phyloP scores from a whole-genome alignment of 2,888 invertebrate species.

The Drosophila diplacantha region DNA sequence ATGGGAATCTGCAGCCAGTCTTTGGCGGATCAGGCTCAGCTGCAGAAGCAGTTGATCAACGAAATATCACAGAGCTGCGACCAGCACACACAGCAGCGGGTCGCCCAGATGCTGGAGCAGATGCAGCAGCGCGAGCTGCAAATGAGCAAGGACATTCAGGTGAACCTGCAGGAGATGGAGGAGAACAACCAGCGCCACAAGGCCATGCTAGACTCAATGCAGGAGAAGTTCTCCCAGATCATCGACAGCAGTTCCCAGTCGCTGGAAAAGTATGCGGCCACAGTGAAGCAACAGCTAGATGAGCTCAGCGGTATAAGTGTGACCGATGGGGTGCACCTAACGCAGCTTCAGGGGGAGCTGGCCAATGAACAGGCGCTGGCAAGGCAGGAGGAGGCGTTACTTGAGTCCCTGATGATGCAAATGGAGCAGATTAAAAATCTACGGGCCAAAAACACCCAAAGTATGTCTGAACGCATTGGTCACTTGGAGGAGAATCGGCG shows the following conservation, averaged over 20 bases:
- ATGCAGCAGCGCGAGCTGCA: conserved; percentile 56
- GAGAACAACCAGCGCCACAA: conserved; percentile 64
- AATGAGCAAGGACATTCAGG: conserved; percentile 57
- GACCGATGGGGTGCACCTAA: conserved; percentile 46
- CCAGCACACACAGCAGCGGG: conserved; percentile 53
- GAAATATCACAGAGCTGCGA: conserved; percentile 41
- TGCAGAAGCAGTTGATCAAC: conserved; percentile 55
- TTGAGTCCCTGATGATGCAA: conserved; percentile 69
- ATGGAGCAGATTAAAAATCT: conserved; percentile 77
- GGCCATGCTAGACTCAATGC: conserved; percentile 54
- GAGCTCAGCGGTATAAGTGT: conserved; percentile 50
- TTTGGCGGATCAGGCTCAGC: conserved; percentile 46
- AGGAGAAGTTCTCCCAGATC: conserved; percentile 52
- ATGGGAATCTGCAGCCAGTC: conserved; percentile 57
- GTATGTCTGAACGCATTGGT: conserved; percentile 53
- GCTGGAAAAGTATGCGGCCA: conserved; percentile 49
- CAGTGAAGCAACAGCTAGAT: conserved; percentile 54
- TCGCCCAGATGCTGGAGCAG: conserved; percentile 59
- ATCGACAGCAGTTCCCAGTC: conserved; percentile 45
- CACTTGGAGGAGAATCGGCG: conserved; percentile 59
- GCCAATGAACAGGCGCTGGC: conserved; percentile 56
- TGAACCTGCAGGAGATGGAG: conserved; percentile 57
- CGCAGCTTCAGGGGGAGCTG: conserved; percentile 49
- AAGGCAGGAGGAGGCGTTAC: conserved; percentile 53
- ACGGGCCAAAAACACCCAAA: conserved; percentile 68